Conservation (phyloP, 2,797 vertebrate species). For the Vultur gryphus region DNA sequence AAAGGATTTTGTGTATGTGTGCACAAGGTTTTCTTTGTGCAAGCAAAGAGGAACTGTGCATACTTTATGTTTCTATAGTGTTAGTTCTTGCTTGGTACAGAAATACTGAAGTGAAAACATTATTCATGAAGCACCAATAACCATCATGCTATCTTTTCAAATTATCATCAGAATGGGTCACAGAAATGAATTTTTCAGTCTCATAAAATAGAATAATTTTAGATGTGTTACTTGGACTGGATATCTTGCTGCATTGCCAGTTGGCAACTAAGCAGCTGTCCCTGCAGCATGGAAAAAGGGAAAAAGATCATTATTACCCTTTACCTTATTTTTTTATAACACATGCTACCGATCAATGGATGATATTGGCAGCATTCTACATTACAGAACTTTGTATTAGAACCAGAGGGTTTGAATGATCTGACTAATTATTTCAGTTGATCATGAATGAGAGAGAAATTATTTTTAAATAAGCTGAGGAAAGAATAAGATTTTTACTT, state of each 20-base stretch:
- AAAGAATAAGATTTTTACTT: not conserved
- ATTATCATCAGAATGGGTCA: not conserved
- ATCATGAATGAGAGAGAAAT: not conserved
- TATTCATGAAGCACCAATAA: not conserved
- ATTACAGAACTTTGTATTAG: not conserved
- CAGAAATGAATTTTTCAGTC: not conserved
- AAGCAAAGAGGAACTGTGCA: not conserved
- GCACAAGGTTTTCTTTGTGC: not conserved
- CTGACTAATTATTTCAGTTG: not conserved
- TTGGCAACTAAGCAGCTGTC: not conserved
- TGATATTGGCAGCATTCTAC: not conserved
- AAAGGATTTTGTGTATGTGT: not conserved
- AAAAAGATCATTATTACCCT: not conserved
- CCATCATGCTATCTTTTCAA: not conserved
- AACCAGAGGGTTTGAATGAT: not conserved
- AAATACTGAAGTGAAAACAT: not conserved
- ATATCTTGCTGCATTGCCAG: not conserved
- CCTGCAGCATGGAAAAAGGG: conserved; percentile 5
- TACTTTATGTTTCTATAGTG: not conserved
- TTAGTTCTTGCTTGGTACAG: not conserved
- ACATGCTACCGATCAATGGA: not conserved
- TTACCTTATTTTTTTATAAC: not conserved
- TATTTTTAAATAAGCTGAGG: not conserved
- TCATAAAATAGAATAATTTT: not conserved
- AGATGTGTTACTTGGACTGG: not conserved